A percentile compares a stretch with the other conserved stretches of the same genome.
phyloP scores from a whole-genome alignment of 2,113 vertebrate species.

The Calyptomena viridis region DNA sequence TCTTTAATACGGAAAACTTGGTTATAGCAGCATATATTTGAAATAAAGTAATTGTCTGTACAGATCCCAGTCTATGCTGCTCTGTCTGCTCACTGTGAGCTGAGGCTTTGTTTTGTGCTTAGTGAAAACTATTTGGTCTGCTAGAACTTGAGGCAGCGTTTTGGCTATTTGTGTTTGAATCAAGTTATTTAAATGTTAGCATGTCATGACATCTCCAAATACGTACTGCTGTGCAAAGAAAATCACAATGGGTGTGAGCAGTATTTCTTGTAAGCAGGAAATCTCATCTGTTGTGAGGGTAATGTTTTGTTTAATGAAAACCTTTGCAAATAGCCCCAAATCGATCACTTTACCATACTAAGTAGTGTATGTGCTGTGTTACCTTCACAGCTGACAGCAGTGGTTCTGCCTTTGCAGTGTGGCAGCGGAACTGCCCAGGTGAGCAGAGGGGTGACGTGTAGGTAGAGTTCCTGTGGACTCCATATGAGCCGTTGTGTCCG shows the following conservation, averaged over 20 bases:
- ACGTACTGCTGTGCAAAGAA: background rate
- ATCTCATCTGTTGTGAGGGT: background rate
- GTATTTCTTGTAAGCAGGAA: background rate
- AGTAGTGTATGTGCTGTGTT: background rate
- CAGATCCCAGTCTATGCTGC: background rate
- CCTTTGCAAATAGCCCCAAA: background rate
- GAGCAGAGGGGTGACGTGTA: background rate
- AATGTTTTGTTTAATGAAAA: background rate
- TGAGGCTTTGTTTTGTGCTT: background rate
- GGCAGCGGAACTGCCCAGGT: background rate
- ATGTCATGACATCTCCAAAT: background rate
- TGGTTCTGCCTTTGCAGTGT: background rate
- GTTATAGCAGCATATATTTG: background rate
- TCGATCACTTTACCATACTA: background rate
- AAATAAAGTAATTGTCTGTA: background rate
- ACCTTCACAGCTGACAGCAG: fast-evolving
- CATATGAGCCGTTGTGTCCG: fast-evolving
- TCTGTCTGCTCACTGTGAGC: background rate
- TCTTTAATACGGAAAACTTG: background rate
- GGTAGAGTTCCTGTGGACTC: background rate
- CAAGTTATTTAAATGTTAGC: conserved; percentile 6
- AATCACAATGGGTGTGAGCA: background rate
- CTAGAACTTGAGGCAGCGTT: background rate
- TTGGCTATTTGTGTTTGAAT: conserved; percentile 1
- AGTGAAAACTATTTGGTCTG: background rate